phyloP scores from a whole-genome alignment of 2,888 invertebrate species.

The Epirrita christyi region DNA sequence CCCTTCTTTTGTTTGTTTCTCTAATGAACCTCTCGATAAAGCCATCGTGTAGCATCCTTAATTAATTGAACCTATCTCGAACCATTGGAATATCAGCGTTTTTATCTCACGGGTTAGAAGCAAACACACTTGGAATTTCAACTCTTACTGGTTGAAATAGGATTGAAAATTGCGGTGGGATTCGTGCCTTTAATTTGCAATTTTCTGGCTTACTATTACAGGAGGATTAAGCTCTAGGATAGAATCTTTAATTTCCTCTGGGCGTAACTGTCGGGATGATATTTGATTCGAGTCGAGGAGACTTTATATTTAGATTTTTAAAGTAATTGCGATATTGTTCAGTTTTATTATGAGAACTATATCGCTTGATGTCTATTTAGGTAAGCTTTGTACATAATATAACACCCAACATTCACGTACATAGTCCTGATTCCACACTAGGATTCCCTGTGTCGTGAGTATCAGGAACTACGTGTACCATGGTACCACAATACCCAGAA shows the following conservation, averaged over 20 bases:
- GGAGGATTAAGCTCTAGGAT: slow-evolving; percentile 72
- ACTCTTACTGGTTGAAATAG: slow-evolving; percentile 31
- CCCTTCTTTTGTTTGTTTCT: slow-evolving; percentile 27
- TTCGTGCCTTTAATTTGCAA: slow-evolving; percentile 75
- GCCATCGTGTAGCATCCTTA: slow-evolving; percentile 62
- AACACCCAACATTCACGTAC: too few species aligned
- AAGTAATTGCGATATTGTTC: slow-evolving; percentile 2
- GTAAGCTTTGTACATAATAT: too few species aligned
- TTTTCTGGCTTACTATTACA: slow-evolving; percentile 78
- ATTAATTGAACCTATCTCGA: slow-evolving; percentile 76
- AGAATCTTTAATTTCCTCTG: slow-evolving; percentile 83
- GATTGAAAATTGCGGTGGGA: slow-evolving; percentile 36
- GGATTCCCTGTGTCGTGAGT: too few species aligned
- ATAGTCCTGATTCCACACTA: too few species aligned
- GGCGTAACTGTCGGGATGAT: slow-evolving; percentile 67
- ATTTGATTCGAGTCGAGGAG: slow-evolving; percentile 57
- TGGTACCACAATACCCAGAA: too few species aligned
- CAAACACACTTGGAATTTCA: slow-evolving; percentile 31
- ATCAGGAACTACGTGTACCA: too few species aligned
- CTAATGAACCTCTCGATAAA: slow-evolving; percentile 55
- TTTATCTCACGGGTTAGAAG: slow-evolving; percentile 60
- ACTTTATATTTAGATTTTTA: slow-evolving; percentile 31
- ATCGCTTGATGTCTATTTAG: not conserved
- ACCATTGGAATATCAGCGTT: slow-evolving; percentile 68
- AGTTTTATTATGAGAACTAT: not conserved